Percentiles rank a stretch among this genome's conserved stretches.
Evolutionary conservation across 2,888 invertebrate species (phyloP).

Genomic region (Autographa gamma): DNA sequence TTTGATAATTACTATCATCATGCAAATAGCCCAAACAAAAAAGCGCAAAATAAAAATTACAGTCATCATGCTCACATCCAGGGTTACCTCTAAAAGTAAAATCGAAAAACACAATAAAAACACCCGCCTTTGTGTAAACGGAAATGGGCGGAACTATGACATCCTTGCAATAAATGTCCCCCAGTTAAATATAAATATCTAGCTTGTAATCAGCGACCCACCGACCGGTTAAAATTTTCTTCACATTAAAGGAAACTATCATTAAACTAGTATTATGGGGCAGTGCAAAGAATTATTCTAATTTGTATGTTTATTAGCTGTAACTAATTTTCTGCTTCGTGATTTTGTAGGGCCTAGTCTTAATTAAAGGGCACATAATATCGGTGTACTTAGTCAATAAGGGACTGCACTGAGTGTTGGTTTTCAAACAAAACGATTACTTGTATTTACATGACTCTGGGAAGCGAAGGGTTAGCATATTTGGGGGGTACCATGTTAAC

Average conservation of each 20-base stretch:
- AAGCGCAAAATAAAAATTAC: too few relatives aligned
- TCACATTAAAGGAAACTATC: slow-evolving; percentile 20
- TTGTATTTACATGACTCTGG: background rate
- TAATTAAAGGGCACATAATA: background rate
- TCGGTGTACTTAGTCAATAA: background rate
- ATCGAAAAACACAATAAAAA: background rate
- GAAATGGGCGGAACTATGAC: slow-evolving; percentile 39
- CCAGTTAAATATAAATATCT: slow-evolving; percentile 15
- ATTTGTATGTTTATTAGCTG: background rate
- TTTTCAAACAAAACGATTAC: background rate
- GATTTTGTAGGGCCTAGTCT: background rate
- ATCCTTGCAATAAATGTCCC: slow-evolving; percentile 25
- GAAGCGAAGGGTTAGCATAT: background rate
- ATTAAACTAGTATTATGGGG: slow-evolving; percentile 18
- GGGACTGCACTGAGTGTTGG: background rate
- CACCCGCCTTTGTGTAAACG: slow-evolving; percentile 10
- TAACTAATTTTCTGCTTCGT: background rate
- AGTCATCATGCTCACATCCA: background rate
- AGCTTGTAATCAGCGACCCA: slow-evolving; percentile 40
- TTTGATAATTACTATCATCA: too few relatives aligned
- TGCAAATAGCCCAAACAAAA: too few relatives aligned
- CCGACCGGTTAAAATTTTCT: slow-evolving; percentile 29
- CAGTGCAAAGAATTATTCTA: background rate
- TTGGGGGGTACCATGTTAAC: too few relatives aligned
- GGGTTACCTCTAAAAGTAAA: background rate